Conservation (phyloP, 2,113 vertebrate species). For the Tupaia chinensis region DNA sequence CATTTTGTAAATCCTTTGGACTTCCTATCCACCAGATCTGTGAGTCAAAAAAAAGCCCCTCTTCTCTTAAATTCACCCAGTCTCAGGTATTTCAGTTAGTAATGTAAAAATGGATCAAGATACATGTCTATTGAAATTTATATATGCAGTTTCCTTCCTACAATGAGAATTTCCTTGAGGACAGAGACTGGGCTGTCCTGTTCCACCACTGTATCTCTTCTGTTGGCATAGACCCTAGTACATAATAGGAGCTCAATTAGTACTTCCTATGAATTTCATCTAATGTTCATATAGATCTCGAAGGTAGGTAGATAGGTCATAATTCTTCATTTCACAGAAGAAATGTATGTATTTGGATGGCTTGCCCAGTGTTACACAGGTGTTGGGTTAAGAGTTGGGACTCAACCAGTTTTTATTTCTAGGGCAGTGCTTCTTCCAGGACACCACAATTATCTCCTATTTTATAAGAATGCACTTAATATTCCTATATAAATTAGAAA, state of each 20-base stretch:
- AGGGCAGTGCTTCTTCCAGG: not conserved
- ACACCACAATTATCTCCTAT: not conserved
- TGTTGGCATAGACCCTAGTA: not conserved
- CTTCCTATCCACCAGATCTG: too few species aligned
- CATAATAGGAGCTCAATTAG: not conserved
- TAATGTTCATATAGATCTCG: not conserved
- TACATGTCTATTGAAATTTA: not conserved
- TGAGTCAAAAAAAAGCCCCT: too few species aligned
- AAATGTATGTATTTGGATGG: not conserved
- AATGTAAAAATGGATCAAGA: too few species aligned
- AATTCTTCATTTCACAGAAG: not conserved
- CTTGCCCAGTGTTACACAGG: not conserved
- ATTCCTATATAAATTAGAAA: not conserved
- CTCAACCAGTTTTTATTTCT: not conserved
- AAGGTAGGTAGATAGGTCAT: not conserved
- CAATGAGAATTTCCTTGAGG: not conserved
- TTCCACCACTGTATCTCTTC: not conserved
- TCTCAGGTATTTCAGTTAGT: too few species aligned
- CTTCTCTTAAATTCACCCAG: too few species aligned
- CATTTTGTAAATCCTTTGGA: too few species aligned
- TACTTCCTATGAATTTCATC: not conserved
- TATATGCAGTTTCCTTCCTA: not conserved
- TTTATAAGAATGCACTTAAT: conserved; percentile 31
- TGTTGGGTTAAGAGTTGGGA: not conserved
- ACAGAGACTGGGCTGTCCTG: not conserved